These are phyloP conservation scores for Trididemnum miniatum DNA, from an alignment of 23 tunicate genomes.

Conservation along the genomic window DNA sequence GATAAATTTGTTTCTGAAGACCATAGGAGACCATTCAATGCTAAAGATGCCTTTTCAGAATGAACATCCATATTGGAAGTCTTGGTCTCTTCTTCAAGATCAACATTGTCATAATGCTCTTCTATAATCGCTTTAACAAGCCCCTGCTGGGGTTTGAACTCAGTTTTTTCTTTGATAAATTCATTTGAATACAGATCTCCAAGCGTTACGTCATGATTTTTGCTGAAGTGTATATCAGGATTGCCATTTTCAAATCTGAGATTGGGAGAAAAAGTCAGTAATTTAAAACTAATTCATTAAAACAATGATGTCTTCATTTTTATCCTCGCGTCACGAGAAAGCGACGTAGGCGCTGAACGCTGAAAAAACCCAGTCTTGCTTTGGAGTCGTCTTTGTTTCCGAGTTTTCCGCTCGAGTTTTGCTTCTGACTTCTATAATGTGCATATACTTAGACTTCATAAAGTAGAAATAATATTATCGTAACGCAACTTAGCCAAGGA, in stretches of 20 bases:
- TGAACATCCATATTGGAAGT: neutral
- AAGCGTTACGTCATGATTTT: neutral
- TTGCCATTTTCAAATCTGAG: slow-evolving; percentile 11
- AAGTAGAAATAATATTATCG: no score
- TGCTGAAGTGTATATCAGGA: neutral
- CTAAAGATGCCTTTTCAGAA: slow-evolving; percentile 3
- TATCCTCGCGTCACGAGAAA: no score
- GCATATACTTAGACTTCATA: no score
- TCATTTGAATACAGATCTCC: neutral
- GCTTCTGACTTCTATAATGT: no score
- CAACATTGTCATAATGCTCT: slow-evolving; percentile 26
- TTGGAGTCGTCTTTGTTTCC: no score
- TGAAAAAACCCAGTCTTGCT: no score
- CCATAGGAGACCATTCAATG: slow-evolving; percentile 9
- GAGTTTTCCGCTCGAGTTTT: no score
- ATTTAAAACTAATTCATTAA: no score
- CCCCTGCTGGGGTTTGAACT: neutral
- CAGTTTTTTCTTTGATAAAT: neutral
- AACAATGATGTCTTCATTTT: no score
- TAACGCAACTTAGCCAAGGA: no score
- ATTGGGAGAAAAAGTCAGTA: no score
- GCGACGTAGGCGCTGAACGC: no score
- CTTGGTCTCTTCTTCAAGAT: neutral
- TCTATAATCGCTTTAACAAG: neutral
- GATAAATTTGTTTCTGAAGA: slow-evolving; percentile 4